A percentile compares a stretch with the other conserved stretches of the same genome.
Evolutionary conservation across 2,888 invertebrate species (phyloP).

Genomic region (Hirtodrosophila histrioides): DNA sequence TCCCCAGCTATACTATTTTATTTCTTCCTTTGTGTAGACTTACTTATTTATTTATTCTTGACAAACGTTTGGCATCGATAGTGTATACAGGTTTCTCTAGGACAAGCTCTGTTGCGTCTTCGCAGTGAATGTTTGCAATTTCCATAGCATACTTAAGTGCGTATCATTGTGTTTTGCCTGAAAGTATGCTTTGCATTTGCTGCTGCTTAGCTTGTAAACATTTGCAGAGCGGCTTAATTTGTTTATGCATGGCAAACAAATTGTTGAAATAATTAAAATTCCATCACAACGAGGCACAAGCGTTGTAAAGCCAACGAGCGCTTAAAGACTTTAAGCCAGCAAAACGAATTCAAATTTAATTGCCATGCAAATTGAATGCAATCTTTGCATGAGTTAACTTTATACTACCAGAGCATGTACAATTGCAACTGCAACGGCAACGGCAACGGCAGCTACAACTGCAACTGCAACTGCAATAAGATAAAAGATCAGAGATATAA

Average conservation of each 20-base stretch:
- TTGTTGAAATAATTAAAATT: constrained; percentile 61
- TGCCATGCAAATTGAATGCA: constrained; percentile 61
- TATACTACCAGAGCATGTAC: constrained; percentile 5
- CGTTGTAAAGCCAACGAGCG: constrained; percentile 10
- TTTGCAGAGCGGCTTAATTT: constrained; percentile 62
- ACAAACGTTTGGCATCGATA: neutral
- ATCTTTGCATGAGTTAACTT: constrained; percentile 47
- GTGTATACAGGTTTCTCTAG: constrained; percentile 18
- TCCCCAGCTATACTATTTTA: too few species aligned
- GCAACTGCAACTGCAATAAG: constrained; percentile 37
- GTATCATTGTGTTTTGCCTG: constrained; percentile 30
- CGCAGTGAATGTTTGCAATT: constrained; percentile 16
- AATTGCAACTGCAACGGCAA: too few species aligned
- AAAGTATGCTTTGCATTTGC: constrained; percentile 35
- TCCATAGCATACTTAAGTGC: constrained; percentile 48
- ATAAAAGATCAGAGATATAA: constrained; percentile 51
- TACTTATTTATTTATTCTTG: too few species aligned
- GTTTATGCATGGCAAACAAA: constrained; percentile 56
- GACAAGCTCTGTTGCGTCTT: neutral
- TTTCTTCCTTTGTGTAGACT: too few species aligned
- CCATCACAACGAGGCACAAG: neutral
- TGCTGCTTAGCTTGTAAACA: constrained; percentile 52
- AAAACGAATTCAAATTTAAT: constrained; percentile 48
- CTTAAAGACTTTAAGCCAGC: constrained; percentile 18
- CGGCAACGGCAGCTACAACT: neutral